A percentile compares a stretch with the other conserved stretches of the same genome.
Conservation (phyloP, 2,888 invertebrate species). For the Melipona bicolor region DNA sequence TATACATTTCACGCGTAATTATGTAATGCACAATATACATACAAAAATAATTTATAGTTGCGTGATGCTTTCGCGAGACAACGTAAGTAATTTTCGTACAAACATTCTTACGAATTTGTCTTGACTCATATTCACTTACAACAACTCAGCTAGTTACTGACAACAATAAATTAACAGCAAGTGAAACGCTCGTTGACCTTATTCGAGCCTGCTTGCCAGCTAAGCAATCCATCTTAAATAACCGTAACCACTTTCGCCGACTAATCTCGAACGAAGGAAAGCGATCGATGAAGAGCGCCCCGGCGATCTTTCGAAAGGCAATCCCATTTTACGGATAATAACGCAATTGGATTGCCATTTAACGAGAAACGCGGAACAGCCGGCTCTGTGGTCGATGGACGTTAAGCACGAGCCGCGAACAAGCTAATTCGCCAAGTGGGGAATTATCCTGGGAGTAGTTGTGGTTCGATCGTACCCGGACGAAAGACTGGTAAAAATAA, state of each 20-base stretch:
- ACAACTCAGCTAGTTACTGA: not conserved
- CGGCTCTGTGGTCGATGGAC: slow-evolving; percentile 25
- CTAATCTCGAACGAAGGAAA: not conserved
- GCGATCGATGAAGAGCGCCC: not conserved
- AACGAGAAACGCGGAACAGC: slow-evolving; percentile 34
- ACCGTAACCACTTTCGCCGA: not conserved
- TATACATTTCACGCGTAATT: too few species aligned
- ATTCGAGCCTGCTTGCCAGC: not conserved
- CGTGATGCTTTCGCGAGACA: not conserved
- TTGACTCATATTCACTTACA: not conserved
- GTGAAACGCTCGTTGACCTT: not conserved
- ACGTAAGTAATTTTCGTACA: not conserved
- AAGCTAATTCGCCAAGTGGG: slow-evolving; percentile 50
- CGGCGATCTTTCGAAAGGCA: slow-evolving; percentile 19
- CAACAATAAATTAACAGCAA: not conserved
- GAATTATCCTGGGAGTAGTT: slow-evolving; percentile 24
- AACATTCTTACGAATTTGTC: not conserved
- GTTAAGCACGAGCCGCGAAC: slow-evolving; percentile 52
- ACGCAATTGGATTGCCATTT: slow-evolving; percentile 43
- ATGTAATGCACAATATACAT: too few species aligned
- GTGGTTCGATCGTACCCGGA: slow-evolving; percentile 20
- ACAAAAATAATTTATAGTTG: too few species aligned
- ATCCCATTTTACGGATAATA: slow-evolving; percentile 47
- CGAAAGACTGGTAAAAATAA: slow-evolving; percentile 61
- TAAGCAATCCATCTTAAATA: not conserved